Base-by-base conservation (phyloP, 2,797 vertebrate species). In the Crocodylus rhombifer region DNA sequence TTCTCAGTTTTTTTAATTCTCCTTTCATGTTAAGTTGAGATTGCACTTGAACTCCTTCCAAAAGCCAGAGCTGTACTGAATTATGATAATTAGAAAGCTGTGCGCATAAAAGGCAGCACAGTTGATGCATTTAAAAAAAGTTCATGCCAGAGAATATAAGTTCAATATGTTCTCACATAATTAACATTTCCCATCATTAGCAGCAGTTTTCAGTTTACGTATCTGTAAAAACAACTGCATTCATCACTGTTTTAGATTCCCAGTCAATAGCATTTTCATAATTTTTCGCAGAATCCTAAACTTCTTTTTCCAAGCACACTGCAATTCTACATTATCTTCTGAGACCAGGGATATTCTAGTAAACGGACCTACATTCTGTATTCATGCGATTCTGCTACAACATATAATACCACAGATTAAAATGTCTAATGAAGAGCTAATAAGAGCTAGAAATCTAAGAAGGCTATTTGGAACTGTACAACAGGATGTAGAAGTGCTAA, bases 31-130 rank as follows among this genome's bases (percentile, higher is more conserved):
- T 97, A 98, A 97, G 95, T 96, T 97, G 97, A 97, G 97, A 98
- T 97, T 97, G 92, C 94, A 97, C 96, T 98, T 98, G 97, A 98
- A 98, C 94, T 92, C 86, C 56, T 97, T 97, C 97, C 98, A 98
- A 98, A 97, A 97, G 94, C 93, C 90, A 71, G 96, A 97, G 96
- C 97, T 97, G 97, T 93, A 97, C 95, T 97, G 96, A 98, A 98
- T 98, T 98, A 98, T 97, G 96, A 97, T 98, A 98, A 98, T 98
- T 98, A 98, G 97, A 98, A 98, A 98, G 97, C 97, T 97, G 97
- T 98, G 97, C 81, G 90, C 96, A 97, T 97, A 96, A 97, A 97
- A 97, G 96, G 95, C 96, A 97, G 95, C 77, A 89, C 89, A 96
- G 97, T 97, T 96, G 96, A 98, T 97, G 96, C 95, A 97, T 97